phyloP scores from a whole-genome alignment of 1,140 invertebrate species.

The Sarcophaga peregrina region DNA sequence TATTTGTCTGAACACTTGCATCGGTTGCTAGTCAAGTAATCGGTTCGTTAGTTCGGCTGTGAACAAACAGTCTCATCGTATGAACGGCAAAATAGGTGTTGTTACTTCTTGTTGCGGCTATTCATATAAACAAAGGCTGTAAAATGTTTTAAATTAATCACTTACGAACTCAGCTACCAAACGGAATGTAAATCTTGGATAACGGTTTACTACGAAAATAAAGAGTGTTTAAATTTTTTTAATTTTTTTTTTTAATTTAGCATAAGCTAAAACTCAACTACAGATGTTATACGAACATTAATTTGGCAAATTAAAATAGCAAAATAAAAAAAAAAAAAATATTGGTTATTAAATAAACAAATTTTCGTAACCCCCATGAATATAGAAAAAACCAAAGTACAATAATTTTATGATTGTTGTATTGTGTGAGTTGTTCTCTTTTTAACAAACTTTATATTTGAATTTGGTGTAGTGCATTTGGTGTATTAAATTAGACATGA shows the following conservation, averaged over 20 bases:
- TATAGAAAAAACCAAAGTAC: no score
- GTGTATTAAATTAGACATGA: no score
- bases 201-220: no score
- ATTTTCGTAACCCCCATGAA: no score
- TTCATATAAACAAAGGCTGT: conserved; percentile 38
- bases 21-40: neutral
- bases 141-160: conserved; percentile 32
- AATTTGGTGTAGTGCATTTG: no score
- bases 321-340: neutral
- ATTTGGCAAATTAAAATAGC: no score
- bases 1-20: neutral
- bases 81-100: neutral
- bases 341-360: no score
- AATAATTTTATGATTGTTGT: no score
- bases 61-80: no score
- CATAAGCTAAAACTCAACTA: neutral
- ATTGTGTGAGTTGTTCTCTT: no score
- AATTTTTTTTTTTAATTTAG: neutral
- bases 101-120: neutral
- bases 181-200: neutral
- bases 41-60: neutral
- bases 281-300: neutral
- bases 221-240: neutral
- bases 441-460: no score
- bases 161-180: neutral